Conservation (phyloP, 2,113 vertebrate genomes). For the Brachypteracias leptosomus region DNA sequence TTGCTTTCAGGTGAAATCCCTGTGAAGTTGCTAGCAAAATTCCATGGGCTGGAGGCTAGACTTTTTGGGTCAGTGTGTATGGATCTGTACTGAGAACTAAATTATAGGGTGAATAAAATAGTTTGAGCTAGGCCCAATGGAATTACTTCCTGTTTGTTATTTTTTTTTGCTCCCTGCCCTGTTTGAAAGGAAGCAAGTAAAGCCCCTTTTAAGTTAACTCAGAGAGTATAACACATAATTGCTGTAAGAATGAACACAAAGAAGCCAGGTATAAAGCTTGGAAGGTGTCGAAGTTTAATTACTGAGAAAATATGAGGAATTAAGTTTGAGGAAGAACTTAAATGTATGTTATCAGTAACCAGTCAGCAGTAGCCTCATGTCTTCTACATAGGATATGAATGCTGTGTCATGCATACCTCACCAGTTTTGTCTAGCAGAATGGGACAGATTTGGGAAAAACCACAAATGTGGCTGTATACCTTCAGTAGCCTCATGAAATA, state of each 20-base stretch:
- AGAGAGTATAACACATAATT: background rate
- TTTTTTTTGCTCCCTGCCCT: accelerated
- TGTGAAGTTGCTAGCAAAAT: constrained; percentile 7
- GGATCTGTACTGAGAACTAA: background rate
- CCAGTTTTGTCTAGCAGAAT: background rate
- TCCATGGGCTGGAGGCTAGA: background rate
- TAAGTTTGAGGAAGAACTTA: background rate
- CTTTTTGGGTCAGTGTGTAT: background rate
- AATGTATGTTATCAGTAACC: background rate
- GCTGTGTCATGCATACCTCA: background rate
- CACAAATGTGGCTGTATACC: background rate
- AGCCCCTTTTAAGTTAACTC: background rate
- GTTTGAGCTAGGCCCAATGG: background rate
- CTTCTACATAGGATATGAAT: background rate
- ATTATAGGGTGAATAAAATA: background rate
- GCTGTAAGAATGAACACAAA: background rate
- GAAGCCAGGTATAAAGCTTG: background rate
- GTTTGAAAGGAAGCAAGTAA: background rate
- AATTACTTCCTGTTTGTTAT: background rate
- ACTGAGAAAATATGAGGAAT: background rate
- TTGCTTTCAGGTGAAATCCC: background rate
- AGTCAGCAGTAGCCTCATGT: background rate
- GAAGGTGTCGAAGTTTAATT: background rate
- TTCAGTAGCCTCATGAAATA: background rate
- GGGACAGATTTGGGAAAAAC: accelerated